Evolutionary conservation across 2,888 invertebrate genomes (phyloP), one percentile per base, ranked within the genome.

Genomic region (Agrochola circellaris): DNA sequence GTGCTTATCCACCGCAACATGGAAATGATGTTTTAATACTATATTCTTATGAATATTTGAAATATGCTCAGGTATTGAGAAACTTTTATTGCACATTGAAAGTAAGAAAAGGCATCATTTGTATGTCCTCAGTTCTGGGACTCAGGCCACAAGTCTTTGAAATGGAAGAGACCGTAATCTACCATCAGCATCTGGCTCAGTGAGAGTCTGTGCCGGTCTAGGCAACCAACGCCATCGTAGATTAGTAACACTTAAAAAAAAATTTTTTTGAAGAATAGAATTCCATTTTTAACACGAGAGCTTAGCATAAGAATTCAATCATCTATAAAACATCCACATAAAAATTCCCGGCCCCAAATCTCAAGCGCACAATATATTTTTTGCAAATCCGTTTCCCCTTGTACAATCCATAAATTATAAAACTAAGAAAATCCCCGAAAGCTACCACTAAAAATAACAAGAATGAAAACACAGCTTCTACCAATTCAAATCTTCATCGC

Each of bases 11-110:
- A 84, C 66, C 87, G 79, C 74, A 65, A 77, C 82, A 73, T 74
- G 56, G 61, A 77, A 78, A 86, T 75, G 60, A 34, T 74, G 61
- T 77, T 86, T 76, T 82, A 82, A 77, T 81, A 70, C 34, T 62
- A 65, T 34, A 66, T 61, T 65, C 58, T 48, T 58, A 79, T 9
- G 26, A n/a, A n/a, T n/a, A n/a, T n/a, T n/a, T n/a, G n/a, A n/a
- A n/a, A n/a, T n/a, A n/a, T n/a, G n/a, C 54, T 38, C 17, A 30
- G 54, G 17, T 38, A 65, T 81, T 73, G 48, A 11, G 64, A 65
- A 73, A 81, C 58, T 26, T 68, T 0, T 45, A 45, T 84, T 83
- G 48, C 61, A 78, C 17, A 48, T 66, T n/a, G 38, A 15, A 60
- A 34, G 17, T 30, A 65, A 11, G 13, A 20, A 54, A 51, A 72